Percentiles rank a stretch among this genome's conserved stretches.
Conservation (phyloP, 2,113 vertebrate species). For the Neofelis nebulosa region DNA sequence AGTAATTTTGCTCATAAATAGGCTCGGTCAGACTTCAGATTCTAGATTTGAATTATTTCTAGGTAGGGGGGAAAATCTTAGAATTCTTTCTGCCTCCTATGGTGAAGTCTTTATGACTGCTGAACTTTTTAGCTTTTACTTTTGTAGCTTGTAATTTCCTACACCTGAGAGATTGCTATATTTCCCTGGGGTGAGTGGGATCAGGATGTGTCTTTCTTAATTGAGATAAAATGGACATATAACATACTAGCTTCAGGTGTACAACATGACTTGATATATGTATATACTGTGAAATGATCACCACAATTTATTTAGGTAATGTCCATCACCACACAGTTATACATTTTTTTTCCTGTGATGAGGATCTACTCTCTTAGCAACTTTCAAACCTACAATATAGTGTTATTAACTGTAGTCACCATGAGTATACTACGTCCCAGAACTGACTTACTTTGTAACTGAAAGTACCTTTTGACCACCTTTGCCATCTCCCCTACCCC, state of each 20-base stretch:
- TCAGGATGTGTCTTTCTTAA: not conserved
- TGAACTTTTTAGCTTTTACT: not conserved
- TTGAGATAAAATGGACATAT: not conserved
- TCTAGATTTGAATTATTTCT: not conserved
- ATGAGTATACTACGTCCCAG: not conserved
- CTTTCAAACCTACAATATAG: not conserved
- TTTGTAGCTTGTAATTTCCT: not conserved
- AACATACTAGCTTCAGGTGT: not conserved
- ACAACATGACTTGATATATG: not conserved
- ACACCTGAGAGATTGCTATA: not conserved
- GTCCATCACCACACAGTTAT: not conserved
- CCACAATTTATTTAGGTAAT: not conserved
- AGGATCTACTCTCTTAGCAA: not conserved
- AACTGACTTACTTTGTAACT: not conserved
- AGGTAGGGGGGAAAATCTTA: not conserved
- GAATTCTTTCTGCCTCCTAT: not conserved
- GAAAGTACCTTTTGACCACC: not conserved
- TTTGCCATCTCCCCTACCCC: not conserved
- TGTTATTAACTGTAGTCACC: not conserved
- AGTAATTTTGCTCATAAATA: not conserved
- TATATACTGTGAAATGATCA: not conserved
- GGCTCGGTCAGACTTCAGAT: slow-evolving; percentile 7
- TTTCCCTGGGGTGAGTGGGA: not conserved
- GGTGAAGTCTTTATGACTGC: not conserved
- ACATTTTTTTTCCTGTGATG: not conserved